A percentile compares a stretch with the other conserved stretches of the same genome.
These are phyloP conservation scores for Acleris cristana DNA, from an alignment of 2,888 invertebrate species.

Conservation along the genomic window DNA sequence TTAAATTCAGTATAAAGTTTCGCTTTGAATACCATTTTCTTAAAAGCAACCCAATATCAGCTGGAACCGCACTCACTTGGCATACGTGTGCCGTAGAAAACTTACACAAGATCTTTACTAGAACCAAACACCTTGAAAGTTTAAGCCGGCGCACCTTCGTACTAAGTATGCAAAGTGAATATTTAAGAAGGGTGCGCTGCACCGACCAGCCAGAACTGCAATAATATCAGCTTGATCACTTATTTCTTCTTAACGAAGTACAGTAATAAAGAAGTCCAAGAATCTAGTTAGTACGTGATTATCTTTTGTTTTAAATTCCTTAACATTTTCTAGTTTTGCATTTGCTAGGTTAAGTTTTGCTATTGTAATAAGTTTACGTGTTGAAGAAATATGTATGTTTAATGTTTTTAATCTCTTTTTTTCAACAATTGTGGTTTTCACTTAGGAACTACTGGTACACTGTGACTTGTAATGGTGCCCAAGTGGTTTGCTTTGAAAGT, in stretches of 20 bases:
- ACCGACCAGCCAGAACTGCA: constrained; percentile 1
- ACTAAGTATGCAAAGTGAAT: constrained; percentile 71
- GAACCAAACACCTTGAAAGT: constrained; percentile 48
- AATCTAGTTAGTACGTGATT: too few species aligned
- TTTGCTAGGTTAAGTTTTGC: too few species aligned
- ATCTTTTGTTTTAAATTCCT: too few species aligned
- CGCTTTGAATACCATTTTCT: neutral
- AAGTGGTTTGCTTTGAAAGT: too few species aligned
- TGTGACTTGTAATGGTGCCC: too few species aligned
- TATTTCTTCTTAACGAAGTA: neutral
- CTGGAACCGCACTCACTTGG: constrained; percentile 2
- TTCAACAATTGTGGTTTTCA: too few species aligned
- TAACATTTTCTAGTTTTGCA: too few species aligned
- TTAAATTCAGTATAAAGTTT: neutral
- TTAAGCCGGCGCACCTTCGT: constrained; percentile 56
- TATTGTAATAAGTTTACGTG: too few species aligned
- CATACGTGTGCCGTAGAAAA: constrained; percentile 21
- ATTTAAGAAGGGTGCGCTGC: constrained; percentile 57
- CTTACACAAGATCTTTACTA: constrained; percentile 24
- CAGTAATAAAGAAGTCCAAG: too few species aligned
- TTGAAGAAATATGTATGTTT: neutral
- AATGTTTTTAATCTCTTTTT: too few species aligned
- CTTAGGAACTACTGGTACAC: too few species aligned
- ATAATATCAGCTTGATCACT: constrained; percentile 24
- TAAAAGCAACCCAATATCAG: constrained; percentile 12